Evolutionary conservation across 2,797 vertebrate species (phyloP), one percentile per base, ranked within the genome.

Genomic region (Onychomys leucogaster): DNA sequence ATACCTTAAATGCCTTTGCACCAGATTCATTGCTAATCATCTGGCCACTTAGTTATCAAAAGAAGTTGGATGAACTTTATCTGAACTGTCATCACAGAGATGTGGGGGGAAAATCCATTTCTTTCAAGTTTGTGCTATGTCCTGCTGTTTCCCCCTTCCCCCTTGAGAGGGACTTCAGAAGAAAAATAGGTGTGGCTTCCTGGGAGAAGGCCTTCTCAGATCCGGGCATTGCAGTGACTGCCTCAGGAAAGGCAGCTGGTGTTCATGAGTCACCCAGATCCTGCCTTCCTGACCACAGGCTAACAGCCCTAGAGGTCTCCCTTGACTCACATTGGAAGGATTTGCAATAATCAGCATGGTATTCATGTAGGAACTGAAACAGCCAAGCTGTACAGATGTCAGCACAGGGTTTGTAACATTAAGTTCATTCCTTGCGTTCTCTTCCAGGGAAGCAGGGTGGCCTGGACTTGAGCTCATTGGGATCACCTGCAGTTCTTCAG

Each of bases 61-160:
- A 80, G 90, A 83, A 85, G 67, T 77, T 92, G 85, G 57, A 65
- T 86, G 81, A 91, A 92, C 96, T 98, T 90, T 85, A 81, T 92
- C 77, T 95, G 95, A 94, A 59, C 90, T 90, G n/a, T 88, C 89
- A 77, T 90, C 84, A 21, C 32, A 46, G 57, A 92, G 73, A 57
- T 52, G 0, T 43, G 91, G 71, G 86, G 86, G 91, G 41, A 96
- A 96, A 90, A 93, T 94, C 80, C 19, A 1, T 46, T 87, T 95
- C 89, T 93, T 81, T 77, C 21, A 76, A 83, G 75, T 61, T 41
- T 52, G 4, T 75, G 52, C 89, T 90, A 4, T 21, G 21, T 75
- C 37, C 2, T 34, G 63, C 19, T 34, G 23, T 57, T 85, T 57
- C 77, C 82, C 94, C 65, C 43, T 10, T 43, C 88, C 73, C 77